Evolutionary conservation across 2,113 vertebrate genomes (phyloP), one percentile per base, ranked within the genome.

Genomic region (Miniopterus natalensis): DNA sequence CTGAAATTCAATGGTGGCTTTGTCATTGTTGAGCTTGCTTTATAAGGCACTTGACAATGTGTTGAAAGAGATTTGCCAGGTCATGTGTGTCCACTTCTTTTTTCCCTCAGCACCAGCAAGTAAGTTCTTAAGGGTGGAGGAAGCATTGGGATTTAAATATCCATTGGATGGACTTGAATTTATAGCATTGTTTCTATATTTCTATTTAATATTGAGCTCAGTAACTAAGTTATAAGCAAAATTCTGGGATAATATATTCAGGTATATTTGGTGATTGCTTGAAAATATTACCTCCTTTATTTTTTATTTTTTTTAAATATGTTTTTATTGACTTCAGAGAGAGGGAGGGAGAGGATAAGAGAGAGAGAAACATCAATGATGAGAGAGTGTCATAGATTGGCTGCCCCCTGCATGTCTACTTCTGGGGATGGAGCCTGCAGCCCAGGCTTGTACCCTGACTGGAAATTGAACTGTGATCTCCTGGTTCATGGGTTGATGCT

Each of bases 41-140:
- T 97, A 84, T 94, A 80, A 93, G 45, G 55, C 79, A 94, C 86
- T 96, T 97, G 96, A 86, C 89, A 92, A 94, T 51, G 88, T 89
- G 80, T 79, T 96, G 77, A 92, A 87, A 94, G 84, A 84, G 90
- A 55, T 87, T 94, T 97, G 91, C 95, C 87, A 83, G 92, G 91
- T 96, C 95, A 91, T 93, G 93, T 92, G 81, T 77, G 77, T 86
- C 85, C 65, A 84, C 95, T 79, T 83, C 57, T 93, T 87, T 86
- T 73, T 59, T 63, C n/a, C 85, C 42, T 45, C 20, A 71, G 65
- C 40, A 65, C 63, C 51, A 88, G 55, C 49, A 95, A 94, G 88
- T 45, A 79, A 93, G 15, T 87, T 90, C 53, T 96, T 79, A 94
- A 79, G 78, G 65, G 29, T 89, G 57, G 70, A 86, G 70, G 92